Conservation (phyloP, 2,113 vertebrate genomes). For the Thymallus thymallus region DNA sequence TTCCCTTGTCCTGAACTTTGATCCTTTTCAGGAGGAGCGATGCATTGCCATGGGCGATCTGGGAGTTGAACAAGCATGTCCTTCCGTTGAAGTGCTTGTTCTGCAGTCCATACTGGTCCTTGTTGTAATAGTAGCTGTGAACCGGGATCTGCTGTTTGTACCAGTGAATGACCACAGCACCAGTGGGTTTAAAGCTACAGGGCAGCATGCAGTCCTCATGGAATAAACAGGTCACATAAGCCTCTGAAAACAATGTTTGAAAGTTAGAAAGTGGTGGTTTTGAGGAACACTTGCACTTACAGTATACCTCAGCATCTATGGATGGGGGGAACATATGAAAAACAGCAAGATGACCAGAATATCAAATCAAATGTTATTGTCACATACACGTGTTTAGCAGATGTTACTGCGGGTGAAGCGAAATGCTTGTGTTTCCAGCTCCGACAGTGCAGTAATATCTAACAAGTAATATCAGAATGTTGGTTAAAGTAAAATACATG, state of each 20-base stretch:
- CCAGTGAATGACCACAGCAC: constrained; percentile 82
- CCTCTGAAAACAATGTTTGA: constrained; percentile 45
- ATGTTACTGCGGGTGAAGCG: too few relatives aligned
- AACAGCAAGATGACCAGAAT: too few relatives aligned
- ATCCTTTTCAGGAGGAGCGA: constrained; percentile 76
- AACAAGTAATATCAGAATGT: too few relatives aligned
- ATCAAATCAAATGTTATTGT: too few relatives aligned
- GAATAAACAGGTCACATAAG: constrained; percentile 70
- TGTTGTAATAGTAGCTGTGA: constrained; percentile 77
- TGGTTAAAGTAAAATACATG: not conserved
- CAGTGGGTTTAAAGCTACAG: constrained; percentile 70
- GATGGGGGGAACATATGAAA: too few relatives aligned
- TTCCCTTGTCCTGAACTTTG: constrained; percentile 71
- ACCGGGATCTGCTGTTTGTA: constrained; percentile 72
- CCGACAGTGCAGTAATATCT: too few relatives aligned
- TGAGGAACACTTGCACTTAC: too few relatives aligned
- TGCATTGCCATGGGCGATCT: constrained; percentile 77
- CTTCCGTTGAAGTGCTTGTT: constrained; percentile 71
- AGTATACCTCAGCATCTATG: too few relatives aligned
- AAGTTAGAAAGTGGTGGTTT: not conserved
- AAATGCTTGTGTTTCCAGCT: too few relatives aligned
- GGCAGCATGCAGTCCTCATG: constrained; percentile 77
- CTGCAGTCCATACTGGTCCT: constrained; percentile 72
- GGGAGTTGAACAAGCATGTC: constrained; percentile 72
- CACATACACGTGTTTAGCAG: too few relatives aligned